Evolutionary conservation across 2,888 invertebrate genomes (phyloP).

Genomic region (Strigamia crassipes): DNA sequence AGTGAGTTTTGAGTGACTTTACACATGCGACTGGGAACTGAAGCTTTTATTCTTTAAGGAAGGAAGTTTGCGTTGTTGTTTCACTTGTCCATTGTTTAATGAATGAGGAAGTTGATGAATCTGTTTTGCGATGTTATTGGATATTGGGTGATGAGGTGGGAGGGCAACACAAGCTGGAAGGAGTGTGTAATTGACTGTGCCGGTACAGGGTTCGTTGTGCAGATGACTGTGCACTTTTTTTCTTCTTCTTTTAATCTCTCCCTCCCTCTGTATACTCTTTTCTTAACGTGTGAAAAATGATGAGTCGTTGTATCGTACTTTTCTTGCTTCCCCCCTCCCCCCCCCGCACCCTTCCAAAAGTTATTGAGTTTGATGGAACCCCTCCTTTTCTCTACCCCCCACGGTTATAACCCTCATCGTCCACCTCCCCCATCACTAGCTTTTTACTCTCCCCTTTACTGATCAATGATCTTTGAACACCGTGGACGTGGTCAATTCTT

Average conservation of each 20-base stretch:
- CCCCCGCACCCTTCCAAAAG: not conserved
- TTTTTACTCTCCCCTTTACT: not conserved
- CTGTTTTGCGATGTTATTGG: not conserved
- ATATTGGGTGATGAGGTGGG: conserved; percentile 32
- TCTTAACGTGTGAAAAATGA: conserved; percentile 42
- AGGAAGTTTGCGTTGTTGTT: not conserved
- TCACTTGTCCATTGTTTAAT: not conserved
- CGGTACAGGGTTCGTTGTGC: not conserved
- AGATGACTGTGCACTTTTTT: conserved; percentile 34
- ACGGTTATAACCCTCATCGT: not conserved
- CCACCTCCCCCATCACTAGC: not conserved
- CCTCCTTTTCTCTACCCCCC: not conserved
- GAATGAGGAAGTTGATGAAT: conserved; percentile 33
- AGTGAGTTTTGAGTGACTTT: not conserved
- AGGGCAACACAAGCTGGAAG: not conserved
- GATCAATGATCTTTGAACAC: conserved; percentile 32
- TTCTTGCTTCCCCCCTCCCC: not conserved
- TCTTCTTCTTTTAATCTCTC: conserved; percentile 23
- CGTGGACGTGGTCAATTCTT: conserved; percentile 39
- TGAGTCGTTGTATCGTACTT: conserved; percentile 30
- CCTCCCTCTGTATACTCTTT: conserved; percentile 5
- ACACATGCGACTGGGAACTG: not conserved
- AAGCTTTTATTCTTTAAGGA: not conserved
- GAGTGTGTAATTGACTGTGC: conserved; percentile 34
- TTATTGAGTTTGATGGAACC: conserved; percentile 38